Conservation (phyloP, 2,113 vertebrate species). For the Psophia crepitans region DNA sequence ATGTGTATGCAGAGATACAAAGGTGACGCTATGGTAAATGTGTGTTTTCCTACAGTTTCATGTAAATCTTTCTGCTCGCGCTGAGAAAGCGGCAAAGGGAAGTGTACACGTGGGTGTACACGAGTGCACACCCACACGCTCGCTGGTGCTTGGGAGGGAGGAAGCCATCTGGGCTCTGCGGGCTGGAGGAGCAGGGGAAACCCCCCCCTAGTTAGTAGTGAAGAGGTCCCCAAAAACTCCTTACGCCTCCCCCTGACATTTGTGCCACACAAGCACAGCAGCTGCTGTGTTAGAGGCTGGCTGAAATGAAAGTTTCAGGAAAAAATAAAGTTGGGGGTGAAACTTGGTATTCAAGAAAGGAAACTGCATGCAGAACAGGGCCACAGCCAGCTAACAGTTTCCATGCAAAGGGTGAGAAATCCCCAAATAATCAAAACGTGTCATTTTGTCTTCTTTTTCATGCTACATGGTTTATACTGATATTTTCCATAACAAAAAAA, state of each 20-base stretch:
- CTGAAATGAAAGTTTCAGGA: not conserved
- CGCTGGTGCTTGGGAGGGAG: rapidly evolving
- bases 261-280: not conserved
- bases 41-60: not conserved
- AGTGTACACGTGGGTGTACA: too few relatives aligned
- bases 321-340: not conserved
- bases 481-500: not conserved
- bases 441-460: not conserved
- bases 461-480: not conserved
- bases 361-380: not conserved
- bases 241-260: not conserved
- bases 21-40: not conserved
- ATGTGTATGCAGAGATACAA: not conserved
- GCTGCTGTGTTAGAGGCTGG: not conserved
- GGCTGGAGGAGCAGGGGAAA: not conserved
- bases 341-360: not conserved
- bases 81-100: not conserved
- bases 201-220: too few relatives aligned
- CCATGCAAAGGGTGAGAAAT: not conserved
- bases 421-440: not conserved
- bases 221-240: not conserved
- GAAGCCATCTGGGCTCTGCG: rapidly evolving
- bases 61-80: not conserved
- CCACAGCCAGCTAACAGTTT: not conserved
- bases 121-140: rapidly evolving